These are phyloP conservation scores for Napeogenes inachia DNA, from an alignment of 2,888 invertebrate genomes.

Conservation along the genomic window DNA sequence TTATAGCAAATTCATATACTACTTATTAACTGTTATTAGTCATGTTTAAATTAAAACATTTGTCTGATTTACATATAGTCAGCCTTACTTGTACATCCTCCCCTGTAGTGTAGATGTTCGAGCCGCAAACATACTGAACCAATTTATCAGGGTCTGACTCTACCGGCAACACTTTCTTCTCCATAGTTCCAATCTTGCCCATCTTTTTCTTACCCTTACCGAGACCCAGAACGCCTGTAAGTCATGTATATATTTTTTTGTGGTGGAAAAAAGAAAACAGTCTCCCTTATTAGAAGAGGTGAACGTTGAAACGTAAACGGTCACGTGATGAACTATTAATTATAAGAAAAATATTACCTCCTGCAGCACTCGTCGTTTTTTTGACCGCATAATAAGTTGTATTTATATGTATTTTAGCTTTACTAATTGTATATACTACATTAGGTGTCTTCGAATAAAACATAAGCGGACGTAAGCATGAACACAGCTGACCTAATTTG, in stretches of 20 bases:
- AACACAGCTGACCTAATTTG: not conserved
- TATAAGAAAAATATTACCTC: conserved; percentile 42
- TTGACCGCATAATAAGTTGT: conserved; percentile 49
- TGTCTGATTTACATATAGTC: not conserved
- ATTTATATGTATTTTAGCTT: conserved; percentile 41
- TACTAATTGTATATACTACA: conserved; percentile 19
- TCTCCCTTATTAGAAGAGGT: too few relatives aligned
- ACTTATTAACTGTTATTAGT: too few relatives aligned
- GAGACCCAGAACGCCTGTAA: conserved; percentile 68
- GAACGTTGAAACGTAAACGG: too few relatives aligned
- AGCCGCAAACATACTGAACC: conserved; percentile 88
- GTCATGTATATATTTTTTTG: too few relatives aligned
- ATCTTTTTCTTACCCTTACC: conserved; percentile 79
- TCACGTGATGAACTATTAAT: not conserved
- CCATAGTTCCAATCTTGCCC: conserved; percentile 79
- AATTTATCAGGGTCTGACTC: conserved; percentile 90
- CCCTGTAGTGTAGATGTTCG: conserved; percentile 87
- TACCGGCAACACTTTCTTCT: conserved; percentile 86
- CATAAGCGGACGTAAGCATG: conserved; percentile 3
- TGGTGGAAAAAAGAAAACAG: too few relatives aligned
- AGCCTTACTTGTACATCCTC: conserved; percentile 83
- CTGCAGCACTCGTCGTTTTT: conserved; percentile 67
- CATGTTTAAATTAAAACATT: not conserved
- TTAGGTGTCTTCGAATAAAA: not conserved
- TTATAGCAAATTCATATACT: too few relatives aligned